Conservation (phyloP, 1,140 invertebrate genomes). For the Ostrea denselamellosa region DNA sequence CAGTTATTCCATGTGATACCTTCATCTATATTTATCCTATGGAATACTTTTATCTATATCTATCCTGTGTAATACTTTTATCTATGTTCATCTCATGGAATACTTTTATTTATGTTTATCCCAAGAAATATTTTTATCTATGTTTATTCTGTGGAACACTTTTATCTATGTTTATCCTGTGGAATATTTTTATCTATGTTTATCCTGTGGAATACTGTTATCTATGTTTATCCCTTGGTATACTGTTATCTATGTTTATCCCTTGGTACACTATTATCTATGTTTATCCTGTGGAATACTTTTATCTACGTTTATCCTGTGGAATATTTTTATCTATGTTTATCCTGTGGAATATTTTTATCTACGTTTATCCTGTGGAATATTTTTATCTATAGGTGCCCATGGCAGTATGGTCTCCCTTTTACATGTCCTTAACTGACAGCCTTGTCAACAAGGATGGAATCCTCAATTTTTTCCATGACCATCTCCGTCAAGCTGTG, state of each 20-base stretch:
- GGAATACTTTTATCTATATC: conserved; percentile 12
- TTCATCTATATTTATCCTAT: no score
- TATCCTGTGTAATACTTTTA: no score
- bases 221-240: background rate
- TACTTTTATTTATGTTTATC: no score
- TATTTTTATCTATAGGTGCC: conserved; percentile 51
- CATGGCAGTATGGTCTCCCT: conserved; percentile 67
- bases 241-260: background rate
- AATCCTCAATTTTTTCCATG: conserved; percentile 70
- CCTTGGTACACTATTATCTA: no score
- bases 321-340: background rate
- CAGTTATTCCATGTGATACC: no score
- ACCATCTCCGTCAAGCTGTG: conserved; percentile 69
- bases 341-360: no score
- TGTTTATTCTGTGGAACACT: no score
- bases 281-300: no score
- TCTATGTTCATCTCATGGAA: no score
- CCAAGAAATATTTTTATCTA: background rate
- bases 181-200: background rate
- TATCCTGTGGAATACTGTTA: no score
- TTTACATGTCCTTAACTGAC: conserved; percentile 66
- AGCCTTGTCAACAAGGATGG: conserved; percentile 68
- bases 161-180: no score
- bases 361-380: background rate
- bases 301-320: background rate